phyloP scores from a whole-genome alignment of 2,797 vertebrate genomes.

The Psittacula echo region DNA sequence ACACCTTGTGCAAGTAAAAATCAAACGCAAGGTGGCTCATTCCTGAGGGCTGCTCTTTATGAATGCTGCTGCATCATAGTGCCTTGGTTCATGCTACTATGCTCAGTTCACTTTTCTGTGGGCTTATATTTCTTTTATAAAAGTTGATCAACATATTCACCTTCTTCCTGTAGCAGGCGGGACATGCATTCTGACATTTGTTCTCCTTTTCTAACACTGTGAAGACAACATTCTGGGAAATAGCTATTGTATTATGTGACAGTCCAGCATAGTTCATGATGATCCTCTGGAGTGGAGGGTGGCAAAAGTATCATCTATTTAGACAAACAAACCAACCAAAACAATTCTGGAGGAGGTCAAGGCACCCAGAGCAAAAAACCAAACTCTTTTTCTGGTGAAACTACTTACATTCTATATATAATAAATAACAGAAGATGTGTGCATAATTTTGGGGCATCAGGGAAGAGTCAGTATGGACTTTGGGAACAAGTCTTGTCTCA shows the following conservation, averaged over 20 bases:
- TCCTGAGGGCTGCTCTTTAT: background rate
- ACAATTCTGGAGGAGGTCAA: background rate
- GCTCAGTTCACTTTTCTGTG: background rate
- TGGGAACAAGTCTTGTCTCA: background rate
- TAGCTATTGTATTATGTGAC: background rate
- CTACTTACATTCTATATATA: background rate
- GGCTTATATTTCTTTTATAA: background rate
- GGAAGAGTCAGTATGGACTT: background rate
- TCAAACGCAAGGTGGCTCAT: background rate
- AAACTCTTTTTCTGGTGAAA: background rate
- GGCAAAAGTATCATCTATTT: background rate
- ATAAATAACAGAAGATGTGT: background rate
- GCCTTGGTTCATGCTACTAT: rapidly evolving
- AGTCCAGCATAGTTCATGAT: background rate
- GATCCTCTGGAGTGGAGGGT: background rate
- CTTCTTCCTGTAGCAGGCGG: background rate
- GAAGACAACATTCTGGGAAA: background rate
- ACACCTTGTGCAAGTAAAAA: background rate
- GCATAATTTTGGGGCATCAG: background rate
- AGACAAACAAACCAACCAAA: background rate
- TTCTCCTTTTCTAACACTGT: background rate
- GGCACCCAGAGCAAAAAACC: background rate
- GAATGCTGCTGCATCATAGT: background rate
- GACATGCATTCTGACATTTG: background rate
- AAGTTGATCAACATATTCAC: background rate